These are phyloP conservation scores for Priocnemis perturbator DNA, from an alignment of 2,888 invertebrate species.

Conservation along the genomic window DNA sequence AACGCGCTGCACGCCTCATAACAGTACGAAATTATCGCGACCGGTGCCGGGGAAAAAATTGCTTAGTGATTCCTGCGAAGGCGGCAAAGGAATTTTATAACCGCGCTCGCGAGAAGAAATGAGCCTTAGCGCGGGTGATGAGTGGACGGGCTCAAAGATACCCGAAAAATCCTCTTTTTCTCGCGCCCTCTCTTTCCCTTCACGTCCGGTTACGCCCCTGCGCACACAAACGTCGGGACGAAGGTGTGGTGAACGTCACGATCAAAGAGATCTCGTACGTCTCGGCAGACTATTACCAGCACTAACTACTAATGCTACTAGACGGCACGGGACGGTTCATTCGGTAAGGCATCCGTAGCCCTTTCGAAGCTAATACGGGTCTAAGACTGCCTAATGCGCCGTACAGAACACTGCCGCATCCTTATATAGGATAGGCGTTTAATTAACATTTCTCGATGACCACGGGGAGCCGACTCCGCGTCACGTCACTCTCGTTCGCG, in stretches of 20 bases:
- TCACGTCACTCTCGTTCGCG: constrained; percentile 50
- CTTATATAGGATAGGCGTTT: constrained; percentile 54
- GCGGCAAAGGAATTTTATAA: too few relatives aligned
- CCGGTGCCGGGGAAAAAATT: too few relatives aligned
- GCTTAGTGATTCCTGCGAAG: too few relatives aligned
- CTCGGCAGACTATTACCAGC: background rate
- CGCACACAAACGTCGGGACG: constrained; percentile 10
- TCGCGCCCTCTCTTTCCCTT: background rate
- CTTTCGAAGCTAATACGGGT: constrained; percentile 35
- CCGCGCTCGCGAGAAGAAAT: background rate
- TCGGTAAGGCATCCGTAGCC: constrained; percentile 29
- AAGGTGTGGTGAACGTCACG: background rate
- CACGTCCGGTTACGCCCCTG: constrained; percentile 20
- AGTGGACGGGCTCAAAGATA: background rate
- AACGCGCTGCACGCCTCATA: too few relatives aligned
- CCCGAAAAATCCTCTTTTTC: background rate
- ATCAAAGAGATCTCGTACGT: constrained; percentile 16
- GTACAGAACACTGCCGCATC: constrained; percentile 29
- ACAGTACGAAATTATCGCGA: too few relatives aligned
- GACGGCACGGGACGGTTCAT: constrained; percentile 13
- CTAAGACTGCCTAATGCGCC: constrained; percentile 36
- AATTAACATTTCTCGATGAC: constrained; percentile 62
- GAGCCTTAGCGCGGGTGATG: background rate
- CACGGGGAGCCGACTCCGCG: constrained; percentile 38
- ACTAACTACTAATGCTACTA: background rate